phyloP scores from a whole-genome alignment of 2,797 vertebrate genomes.

The Alauda arvensis region DNA sequence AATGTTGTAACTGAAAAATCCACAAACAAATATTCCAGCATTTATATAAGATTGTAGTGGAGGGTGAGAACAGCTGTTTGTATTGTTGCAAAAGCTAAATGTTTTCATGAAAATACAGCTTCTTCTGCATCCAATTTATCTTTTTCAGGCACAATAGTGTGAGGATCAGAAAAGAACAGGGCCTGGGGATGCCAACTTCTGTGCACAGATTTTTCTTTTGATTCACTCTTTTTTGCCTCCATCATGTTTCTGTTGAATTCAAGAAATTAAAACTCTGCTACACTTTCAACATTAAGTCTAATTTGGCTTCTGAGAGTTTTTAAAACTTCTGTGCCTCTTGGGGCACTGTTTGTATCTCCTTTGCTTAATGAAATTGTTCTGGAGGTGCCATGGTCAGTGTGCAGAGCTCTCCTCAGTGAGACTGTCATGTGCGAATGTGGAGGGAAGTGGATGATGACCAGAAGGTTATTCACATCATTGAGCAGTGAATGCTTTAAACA shows the following conservation, averaged over 20 bases:
- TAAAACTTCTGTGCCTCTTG: background rate
- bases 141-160: background rate
- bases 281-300: background rate
- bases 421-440: rapidly evolving
- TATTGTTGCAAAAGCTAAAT: background rate
- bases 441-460: background rate
- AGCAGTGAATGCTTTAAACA: background rate
- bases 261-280: background rate
- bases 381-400: background rate
- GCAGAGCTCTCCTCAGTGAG: background rate
- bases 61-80: background rate
- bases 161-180: background rate
- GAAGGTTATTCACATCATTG: background rate
- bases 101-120: background rate
- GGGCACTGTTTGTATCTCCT: background rate
- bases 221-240: background rate
- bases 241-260: background rate
- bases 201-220: background rate
- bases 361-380: background rate
- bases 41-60: background rate
- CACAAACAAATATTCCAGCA: background rate
- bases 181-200: background rate
- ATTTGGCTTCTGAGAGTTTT: background rate
- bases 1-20: background rate
- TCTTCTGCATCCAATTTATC: background rate